Evolutionary conservation across 2,113 vertebrate species (phyloP).

Genomic region (Phycodurus eques): DNA sequence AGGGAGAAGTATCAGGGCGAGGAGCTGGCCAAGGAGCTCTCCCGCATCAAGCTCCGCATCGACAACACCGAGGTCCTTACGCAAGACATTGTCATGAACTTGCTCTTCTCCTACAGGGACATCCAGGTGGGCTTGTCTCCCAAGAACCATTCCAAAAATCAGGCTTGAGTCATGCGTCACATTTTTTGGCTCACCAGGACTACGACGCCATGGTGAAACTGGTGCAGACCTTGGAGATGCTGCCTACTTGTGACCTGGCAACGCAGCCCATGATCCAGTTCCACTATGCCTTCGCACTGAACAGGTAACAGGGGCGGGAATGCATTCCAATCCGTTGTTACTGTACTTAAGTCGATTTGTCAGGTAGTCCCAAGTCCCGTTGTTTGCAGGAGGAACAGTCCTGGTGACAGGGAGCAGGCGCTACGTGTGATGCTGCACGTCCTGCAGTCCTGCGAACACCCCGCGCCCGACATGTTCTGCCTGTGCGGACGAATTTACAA

Average conservation of each 20-base stretch:
- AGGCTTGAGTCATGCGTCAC: not conserved
- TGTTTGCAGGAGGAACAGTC: slow-evolving; percentile 82
- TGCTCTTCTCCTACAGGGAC: slow-evolving; percentile 94
- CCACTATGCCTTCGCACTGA: slow-evolving; percentile 93
- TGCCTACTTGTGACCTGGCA: slow-evolving; percentile 89
- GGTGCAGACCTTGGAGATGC: slow-evolving; percentile 88
- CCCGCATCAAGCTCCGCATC: slow-evolving; percentile 89
- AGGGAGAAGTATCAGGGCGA: slow-evolving; percentile 91
- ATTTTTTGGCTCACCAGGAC: slow-evolving; percentile 73
- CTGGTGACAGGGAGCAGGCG: slow-evolving; percentile 86
- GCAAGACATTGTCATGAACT: slow-evolving; percentile 91
- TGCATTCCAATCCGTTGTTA: not conserved
- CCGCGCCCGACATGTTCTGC: slow-evolving; percentile 93
- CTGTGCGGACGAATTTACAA: slow-evolving; percentile 96
- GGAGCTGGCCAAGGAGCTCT: slow-evolving; percentile 87
- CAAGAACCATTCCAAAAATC: not conserved
- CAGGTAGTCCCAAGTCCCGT: not conserved
- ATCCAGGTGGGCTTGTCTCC: slow-evolving; percentile 81
- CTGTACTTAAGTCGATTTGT: not conserved
- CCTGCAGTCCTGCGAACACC: slow-evolving; percentile 82
- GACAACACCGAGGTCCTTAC: slow-evolving; percentile 91
- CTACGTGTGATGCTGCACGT: slow-evolving; percentile 89
- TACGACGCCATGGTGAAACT: slow-evolving; percentile 96
- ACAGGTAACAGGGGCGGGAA: slow-evolving; percentile 74
- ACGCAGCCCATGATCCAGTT: slow-evolving; percentile 95